phyloP scores from a whole-genome alignment of 2,113 vertebrate species.

The Alaudala cheleensis region DNA sequence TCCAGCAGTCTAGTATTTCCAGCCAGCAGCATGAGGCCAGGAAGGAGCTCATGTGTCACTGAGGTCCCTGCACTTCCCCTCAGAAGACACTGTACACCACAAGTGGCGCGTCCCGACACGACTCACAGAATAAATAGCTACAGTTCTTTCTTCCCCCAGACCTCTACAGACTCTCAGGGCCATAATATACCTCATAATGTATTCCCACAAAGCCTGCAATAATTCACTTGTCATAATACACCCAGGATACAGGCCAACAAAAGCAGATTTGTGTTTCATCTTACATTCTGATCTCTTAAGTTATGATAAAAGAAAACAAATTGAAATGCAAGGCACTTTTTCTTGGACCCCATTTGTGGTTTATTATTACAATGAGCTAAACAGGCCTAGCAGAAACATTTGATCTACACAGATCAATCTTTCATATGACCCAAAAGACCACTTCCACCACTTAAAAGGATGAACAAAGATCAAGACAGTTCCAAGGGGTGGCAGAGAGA shows the following conservation, averaged over 20 bases:
- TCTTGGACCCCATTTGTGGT: background rate
- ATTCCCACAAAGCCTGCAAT: constrained; percentile 34
- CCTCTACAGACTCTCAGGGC: background rate
- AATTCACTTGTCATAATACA: constrained; percentile 45
- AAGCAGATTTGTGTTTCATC: constrained; percentile 54
- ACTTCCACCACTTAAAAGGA: background rate
- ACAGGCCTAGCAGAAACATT: constrained; percentile 21
- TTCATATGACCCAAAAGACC: background rate
- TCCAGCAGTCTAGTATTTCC: background rate
- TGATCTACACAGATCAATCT: constrained; percentile 9
- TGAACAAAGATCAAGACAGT: background rate
- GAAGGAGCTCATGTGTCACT: background rate
- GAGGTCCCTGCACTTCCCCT: background rate
- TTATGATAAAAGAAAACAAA: constrained; percentile 56
- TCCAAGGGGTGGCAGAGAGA: background rate
- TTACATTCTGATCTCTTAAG: constrained; percentile 27
- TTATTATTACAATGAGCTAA: constrained; percentile 20
- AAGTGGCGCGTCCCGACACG: fast-evolving
- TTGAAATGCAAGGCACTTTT: constrained; percentile 17
- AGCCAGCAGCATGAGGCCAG: background rate
- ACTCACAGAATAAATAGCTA: background rate
- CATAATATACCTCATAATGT: background rate
- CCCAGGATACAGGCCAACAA: constrained; percentile 28
- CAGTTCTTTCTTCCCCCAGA: constrained; percentile 12
- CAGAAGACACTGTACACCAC: background rate